Evolutionary conservation across 2,113 vertebrate genomes (phyloP).

Genomic region (Protobothrops mucrosquamatus): DNA sequence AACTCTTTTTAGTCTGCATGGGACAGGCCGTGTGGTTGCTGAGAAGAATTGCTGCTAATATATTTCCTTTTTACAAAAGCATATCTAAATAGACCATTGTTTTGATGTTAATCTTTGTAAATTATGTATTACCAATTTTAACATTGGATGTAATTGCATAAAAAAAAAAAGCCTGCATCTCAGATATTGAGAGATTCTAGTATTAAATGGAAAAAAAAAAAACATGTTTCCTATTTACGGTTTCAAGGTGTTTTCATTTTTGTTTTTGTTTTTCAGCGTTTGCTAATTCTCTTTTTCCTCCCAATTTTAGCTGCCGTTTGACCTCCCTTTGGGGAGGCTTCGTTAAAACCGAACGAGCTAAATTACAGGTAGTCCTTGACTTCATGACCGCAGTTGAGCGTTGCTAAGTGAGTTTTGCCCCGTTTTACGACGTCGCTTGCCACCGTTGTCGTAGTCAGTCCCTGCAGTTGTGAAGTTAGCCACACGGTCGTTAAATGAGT

Average conservation of each 20-base stretch:
- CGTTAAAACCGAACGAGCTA: neutral
- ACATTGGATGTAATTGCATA: slow-evolving; percentile 88
- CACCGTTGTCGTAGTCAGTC: neutral
- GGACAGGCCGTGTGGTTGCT: slow-evolving; percentile 81
- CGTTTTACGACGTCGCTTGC: neutral
- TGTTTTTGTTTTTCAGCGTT: neutral
- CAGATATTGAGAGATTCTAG: slow-evolving; percentile 82
- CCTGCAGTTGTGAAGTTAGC: neutral
- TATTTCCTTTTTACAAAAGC: slow-evolving; percentile 86
- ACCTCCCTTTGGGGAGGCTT: neutral
- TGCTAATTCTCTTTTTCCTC: neutral
- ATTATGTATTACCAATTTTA: slow-evolving; percentile 88
- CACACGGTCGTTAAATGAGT: accelerated
- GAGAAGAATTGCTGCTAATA: slow-evolving; percentile 86
- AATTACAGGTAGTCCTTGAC: neutral
- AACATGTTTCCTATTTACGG: slow-evolving; percentile 69
- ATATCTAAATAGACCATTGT: slow-evolving; percentile 84
- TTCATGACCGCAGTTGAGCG: neutral
- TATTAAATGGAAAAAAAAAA: slow-evolving; percentile 80
- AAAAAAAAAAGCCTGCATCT: slow-evolving; percentile 76
- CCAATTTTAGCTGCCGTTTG: neutral
- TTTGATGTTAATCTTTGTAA: slow-evolving; percentile 89
- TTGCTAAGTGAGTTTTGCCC: neutral
- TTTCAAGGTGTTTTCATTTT: slow-evolving; percentile 33
- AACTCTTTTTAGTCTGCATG: slow-evolving; percentile 77